phyloP scores from a whole-genome alignment of 2,113 vertebrate genomes.

The Hemicordylus capensis region DNA sequence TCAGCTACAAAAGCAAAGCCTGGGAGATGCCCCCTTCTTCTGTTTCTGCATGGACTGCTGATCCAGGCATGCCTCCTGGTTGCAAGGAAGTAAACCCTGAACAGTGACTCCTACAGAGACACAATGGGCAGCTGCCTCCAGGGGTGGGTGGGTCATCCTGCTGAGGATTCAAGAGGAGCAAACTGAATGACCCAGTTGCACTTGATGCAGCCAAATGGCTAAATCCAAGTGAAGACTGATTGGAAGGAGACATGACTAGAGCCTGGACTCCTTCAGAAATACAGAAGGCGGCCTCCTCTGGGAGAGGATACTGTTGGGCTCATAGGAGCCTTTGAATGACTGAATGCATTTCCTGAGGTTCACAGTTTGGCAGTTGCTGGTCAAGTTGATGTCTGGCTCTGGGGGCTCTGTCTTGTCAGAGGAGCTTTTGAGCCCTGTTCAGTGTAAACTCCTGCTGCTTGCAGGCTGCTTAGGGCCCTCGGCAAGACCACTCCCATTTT shows the following conservation, averaged over 20 bases:
- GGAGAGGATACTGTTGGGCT: background rate
- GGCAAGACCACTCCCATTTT: background rate
- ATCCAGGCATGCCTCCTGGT: background rate
- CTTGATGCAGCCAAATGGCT: background rate
- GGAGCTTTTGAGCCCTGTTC: background rate
- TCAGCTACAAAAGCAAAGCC: background rate
- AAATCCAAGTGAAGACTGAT: background rate
- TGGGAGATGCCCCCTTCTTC: background rate
- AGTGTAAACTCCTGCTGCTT: background rate
- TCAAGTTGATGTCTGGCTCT: background rate
- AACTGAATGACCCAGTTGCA: background rate
- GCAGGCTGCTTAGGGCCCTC: background rate
- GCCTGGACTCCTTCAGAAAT: background rate
- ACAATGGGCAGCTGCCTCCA: background rate
- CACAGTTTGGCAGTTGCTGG: background rate
- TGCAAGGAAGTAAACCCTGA: background rate
- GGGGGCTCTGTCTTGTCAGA: background rate
- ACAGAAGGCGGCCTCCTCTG: background rate
- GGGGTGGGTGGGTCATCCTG: background rate
- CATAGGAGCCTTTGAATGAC: background rate
- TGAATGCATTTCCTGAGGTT: background rate
- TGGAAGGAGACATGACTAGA: background rate
- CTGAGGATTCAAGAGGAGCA: background rate
- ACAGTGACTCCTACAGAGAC: background rate
- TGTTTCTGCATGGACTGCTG: background rate